Evolutionary conservation across 2,888 invertebrate species (phyloP).

Genomic region (Lottia scabra): DNA sequence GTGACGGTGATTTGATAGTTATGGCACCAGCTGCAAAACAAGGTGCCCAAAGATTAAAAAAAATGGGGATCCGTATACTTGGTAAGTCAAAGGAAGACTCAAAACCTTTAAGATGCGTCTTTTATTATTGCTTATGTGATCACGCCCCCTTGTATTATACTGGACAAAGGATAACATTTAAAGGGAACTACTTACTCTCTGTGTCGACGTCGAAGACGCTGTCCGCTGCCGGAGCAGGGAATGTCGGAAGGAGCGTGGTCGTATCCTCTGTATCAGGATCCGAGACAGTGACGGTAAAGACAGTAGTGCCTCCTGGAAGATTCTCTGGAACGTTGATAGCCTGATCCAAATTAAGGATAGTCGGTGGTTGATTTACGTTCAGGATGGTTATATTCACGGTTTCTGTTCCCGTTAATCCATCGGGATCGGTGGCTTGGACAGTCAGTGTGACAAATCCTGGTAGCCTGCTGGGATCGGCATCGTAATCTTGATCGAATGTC

Average conservation of each 20-base stretch:
- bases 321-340: neutral
- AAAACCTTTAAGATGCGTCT: too few species aligned
- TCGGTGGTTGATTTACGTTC: neutral
- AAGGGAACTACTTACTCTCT: neutral
- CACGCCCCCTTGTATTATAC: too few species aligned
- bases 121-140: too few species aligned
- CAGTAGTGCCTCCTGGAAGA: neutral
- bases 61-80: too few species aligned
- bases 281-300: neutral
- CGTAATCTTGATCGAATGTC: neutral
- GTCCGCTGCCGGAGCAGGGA: neutral
- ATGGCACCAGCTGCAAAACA: neutral
- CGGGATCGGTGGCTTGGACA: neutral
- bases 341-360: neutral
- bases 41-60: too few species aligned
- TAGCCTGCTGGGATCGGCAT: neutral
- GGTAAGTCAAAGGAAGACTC: too few species aligned
- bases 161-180: too few species aligned
- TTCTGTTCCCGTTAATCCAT: neutral
- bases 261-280: neutral
- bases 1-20: neutral
- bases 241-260: neutral
- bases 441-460: neutral
- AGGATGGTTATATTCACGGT: neutral
- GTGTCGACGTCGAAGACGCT: neutral